Percentiles rank a stretch among this genome's conserved stretches.
Evolutionary conservation across 2,113 vertebrate species (phyloP).

Genomic region (Coregonus clupeaformis): DNA sequence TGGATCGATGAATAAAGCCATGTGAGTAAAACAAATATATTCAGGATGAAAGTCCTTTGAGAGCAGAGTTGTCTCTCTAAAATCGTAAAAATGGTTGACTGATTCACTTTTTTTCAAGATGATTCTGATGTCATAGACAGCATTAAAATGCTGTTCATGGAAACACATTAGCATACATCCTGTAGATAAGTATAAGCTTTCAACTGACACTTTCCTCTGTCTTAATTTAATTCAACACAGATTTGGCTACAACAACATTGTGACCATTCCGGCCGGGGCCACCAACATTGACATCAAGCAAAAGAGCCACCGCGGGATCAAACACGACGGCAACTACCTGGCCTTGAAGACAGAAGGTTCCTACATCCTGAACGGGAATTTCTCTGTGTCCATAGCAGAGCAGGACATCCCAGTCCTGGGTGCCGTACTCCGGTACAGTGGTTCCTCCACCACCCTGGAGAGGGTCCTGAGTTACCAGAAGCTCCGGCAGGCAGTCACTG

Average conservation of each 20-base stretch:
- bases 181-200: not conserved
- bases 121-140: not conserved
- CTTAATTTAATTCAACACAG: slow-evolving; percentile 54
- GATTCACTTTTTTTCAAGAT: not conserved
- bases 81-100: not conserved
- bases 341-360: slow-evolving; percentile 75
- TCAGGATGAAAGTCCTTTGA: not conserved
- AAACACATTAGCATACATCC: not conserved
- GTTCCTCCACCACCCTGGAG: slow-evolving; percentile 82
- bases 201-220: not conserved
- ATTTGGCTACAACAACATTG: slow-evolving; percentile 83
- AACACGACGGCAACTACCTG: slow-evolving; percentile 82
- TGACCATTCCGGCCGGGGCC: slow-evolving; percentile 83
- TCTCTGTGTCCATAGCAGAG: slow-evolving; percentile 80
- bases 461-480: slow-evolving; percentile 81
- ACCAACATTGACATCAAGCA: slow-evolving; percentile 88
- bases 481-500: slow-evolving; percentile 74
- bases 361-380: slow-evolving; percentile 84
- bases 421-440: slow-evolving; percentile 85
- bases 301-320: slow-evolving; percentile 78
- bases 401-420: slow-evolving; percentile 81
- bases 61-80: not conserved
- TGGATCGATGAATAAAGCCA: slow-evolving; percentile 76
- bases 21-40: slow-evolving; percentile 64
- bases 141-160: not conserved